A percentile compares a stretch with the other conserved stretches of the same genome.
Conservation (phyloP, 2,113 vertebrate species). For the Lepisosteus osseus region DNA sequence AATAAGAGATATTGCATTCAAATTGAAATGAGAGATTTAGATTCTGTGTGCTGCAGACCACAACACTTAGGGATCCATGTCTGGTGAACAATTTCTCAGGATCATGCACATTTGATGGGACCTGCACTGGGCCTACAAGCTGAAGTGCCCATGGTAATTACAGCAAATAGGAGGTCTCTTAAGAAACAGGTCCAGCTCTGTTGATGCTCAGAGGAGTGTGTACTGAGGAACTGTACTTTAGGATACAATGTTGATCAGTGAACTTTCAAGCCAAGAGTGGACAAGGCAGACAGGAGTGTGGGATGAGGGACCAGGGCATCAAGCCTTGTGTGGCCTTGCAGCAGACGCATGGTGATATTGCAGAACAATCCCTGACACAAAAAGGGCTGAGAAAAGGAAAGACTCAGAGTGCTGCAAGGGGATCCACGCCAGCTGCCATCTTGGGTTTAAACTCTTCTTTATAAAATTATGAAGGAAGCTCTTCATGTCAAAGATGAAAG, state of each 20-base stretch:
- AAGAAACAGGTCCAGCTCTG: slow-evolving; percentile 47
- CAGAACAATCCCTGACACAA: slow-evolving; percentile 43
- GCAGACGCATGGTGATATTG: slow-evolving; percentile 30
- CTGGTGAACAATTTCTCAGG: slow-evolving; percentile 34
- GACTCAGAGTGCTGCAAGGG: slow-evolving; percentile 14
- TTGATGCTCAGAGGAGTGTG: slow-evolving; percentile 21
- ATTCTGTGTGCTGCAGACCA: slow-evolving; percentile 31
- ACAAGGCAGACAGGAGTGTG: slow-evolving; percentile 27
- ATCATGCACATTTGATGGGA: slow-evolving; percentile 50
- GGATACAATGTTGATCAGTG: slow-evolving; percentile 35
- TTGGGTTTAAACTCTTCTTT: slow-evolving; percentile 29
- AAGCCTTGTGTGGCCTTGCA: neutral
- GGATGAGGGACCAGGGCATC: neutral
- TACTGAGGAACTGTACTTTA: slow-evolving; percentile 11
- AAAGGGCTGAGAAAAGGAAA: slow-evolving; percentile 22
- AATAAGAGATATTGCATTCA: no score
- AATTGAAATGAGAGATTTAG: no score
- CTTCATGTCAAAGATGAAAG: neutral
- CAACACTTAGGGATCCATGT: slow-evolving; percentile 36
- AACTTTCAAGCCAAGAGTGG: slow-evolving; percentile 31
- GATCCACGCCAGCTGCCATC: slow-evolving; percentile 32
- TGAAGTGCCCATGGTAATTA: slow-evolving; percentile 68
- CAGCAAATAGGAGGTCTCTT: slow-evolving; percentile 49
- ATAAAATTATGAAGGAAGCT: neutral
- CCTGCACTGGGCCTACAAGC: slow-evolving; percentile 58